A percentile compares a stretch with the other conserved stretches of the same genome.
Evolutionary conservation across 2,888 invertebrate species (phyloP).

Genomic region (Tupiocoris notatus): DNA sequence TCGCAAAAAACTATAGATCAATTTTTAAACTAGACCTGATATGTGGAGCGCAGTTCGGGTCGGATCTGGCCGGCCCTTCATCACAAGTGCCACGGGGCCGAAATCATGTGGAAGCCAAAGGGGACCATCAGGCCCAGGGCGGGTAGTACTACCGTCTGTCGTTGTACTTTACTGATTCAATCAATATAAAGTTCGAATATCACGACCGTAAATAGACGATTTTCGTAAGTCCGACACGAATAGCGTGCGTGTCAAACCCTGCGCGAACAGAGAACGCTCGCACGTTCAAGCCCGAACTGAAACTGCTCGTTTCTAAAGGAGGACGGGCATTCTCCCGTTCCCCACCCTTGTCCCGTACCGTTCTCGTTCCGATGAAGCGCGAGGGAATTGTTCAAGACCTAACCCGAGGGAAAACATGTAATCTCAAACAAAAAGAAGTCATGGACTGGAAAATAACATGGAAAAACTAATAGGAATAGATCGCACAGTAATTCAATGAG

Average conservation of each 20-base stretch:
- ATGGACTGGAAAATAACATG: no score
- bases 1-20: no score
- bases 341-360: neutral
- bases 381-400: neutral
- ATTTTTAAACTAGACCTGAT: slow-evolving; percentile 4
- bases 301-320: neutral
- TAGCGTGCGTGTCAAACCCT: neutral
- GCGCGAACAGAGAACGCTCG: neutral
- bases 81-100: slow-evolving; percentile 24
- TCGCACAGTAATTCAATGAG: neutral
- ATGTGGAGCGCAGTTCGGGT: slow-evolving; percentile 35
- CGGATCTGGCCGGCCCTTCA: slow-evolving; percentile 30
- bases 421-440: no score
- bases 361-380: neutral
- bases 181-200: no score
- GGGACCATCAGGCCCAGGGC: no score
- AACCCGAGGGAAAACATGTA: neutral
- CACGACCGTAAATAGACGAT: no score
- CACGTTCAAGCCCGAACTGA: neutral
- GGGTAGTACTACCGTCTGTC: neutral
- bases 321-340: neutral
- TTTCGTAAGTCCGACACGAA: slow-evolving; percentile 1
- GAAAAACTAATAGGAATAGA: neutral
- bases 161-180: neutral
- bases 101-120: slow-evolving; percentile 10